phyloP scores from a whole-genome alignment of 2,113 vertebrate genomes.

The Hylia prasina region DNA sequence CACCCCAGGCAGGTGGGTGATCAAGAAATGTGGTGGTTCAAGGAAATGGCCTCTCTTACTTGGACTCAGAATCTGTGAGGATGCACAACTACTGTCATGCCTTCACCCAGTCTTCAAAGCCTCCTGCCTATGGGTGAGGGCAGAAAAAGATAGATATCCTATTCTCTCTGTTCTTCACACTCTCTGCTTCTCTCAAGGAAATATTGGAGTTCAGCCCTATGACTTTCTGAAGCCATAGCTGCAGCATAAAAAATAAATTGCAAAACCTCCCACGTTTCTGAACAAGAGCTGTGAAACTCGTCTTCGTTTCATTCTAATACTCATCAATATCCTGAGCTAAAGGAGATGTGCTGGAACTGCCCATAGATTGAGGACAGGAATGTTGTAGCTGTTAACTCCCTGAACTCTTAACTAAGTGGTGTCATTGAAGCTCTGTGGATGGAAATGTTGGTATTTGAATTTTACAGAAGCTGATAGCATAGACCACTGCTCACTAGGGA shows the following conservation, averaged over 20 bases:
- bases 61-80: not conserved
- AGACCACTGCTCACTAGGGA: not conserved
- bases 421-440: not conserved
- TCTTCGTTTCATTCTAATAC: not conserved
- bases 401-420: not conserved
- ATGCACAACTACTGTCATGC: not conserved
- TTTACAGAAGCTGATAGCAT: not conserved
- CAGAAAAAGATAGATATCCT: not conserved
- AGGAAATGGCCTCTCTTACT: not conserved
- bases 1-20: not conserved
- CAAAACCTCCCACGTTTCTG: not conserved
- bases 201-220: not conserved
- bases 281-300: not conserved
- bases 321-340: not conserved
- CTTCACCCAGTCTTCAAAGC: slow-evolving; percentile 19
- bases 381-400: not conserved
- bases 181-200: not conserved
- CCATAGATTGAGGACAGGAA: not conserved
- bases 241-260: slow-evolving; percentile 2
- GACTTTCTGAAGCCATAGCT: not conserved
- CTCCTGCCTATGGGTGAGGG: not conserved
- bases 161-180: not conserved
- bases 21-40: not conserved
- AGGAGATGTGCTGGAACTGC: not conserved
- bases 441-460: not conserved